These are phyloP conservation scores for Pecten maximus DNA, from an alignment of 2,888 invertebrate species.

Conservation along the genomic window DNA sequence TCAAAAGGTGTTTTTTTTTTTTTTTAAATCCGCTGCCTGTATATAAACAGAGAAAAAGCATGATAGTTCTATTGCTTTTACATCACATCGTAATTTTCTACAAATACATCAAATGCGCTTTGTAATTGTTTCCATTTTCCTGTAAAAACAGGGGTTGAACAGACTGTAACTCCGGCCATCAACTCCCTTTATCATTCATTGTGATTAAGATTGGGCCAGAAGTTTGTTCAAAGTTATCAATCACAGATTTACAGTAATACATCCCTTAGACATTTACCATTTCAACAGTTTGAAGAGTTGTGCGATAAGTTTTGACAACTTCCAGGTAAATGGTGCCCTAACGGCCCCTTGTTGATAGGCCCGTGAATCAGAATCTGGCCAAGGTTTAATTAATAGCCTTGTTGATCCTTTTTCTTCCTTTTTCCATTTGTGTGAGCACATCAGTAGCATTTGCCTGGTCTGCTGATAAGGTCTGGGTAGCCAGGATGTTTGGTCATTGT, in stretches of 20 bases:
- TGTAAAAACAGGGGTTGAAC: background rate
- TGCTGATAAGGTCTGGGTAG: background rate
- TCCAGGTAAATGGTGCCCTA: background rate
- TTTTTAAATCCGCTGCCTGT: no score
- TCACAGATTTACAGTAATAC: background rate
- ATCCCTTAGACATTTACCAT: background rate
- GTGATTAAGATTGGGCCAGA: background rate
- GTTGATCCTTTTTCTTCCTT: background rate
- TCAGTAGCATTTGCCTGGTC: background rate
- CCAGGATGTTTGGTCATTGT: conserved; percentile 30
- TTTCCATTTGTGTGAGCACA: background rate
- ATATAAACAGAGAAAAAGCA: no score
- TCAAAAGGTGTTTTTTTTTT: no score
- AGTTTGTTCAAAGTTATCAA: background rate
- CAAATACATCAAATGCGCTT: no score
- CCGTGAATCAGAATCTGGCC: background rate
- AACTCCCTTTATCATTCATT: background rate
- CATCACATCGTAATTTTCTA: no score
- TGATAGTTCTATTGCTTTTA: no score
- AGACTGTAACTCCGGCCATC: no score
- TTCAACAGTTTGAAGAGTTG: conserved; percentile 4
- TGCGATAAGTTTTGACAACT: conserved; percentile 23
- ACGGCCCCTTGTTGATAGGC: background rate
- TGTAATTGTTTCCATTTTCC: background rate
- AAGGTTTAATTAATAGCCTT: background rate